These are phyloP conservation scores for Aporophyla nigra DNA, from an alignment of 2,888 invertebrate genomes.

Conservation along the genomic window DNA sequence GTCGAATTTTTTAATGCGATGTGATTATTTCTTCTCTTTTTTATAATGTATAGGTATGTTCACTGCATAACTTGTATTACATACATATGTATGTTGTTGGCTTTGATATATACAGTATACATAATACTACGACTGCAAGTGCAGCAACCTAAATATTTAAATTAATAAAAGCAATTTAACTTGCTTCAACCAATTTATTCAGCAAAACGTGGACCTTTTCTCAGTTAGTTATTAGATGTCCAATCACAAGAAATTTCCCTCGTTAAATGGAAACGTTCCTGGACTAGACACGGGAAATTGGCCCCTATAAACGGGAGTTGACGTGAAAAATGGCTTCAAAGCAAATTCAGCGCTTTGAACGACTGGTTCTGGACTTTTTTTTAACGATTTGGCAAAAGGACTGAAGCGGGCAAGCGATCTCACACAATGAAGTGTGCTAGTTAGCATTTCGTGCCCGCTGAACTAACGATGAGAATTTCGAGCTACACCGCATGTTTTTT, in stretches of 20 bases:
- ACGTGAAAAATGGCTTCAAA: conserved; percentile 65
- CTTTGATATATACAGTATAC: too few relatives aligned
- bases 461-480: conserved; percentile 42
- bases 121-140: too few relatives aligned
- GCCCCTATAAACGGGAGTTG: conserved; percentile 54
- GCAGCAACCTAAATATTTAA: too few relatives aligned
- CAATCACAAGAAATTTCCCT: conserved; percentile 33
- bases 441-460: conserved; percentile 53
- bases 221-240: not conserved
- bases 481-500: conserved; percentile 16
- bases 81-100: too few relatives aligned
- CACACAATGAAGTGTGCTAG: conserved; percentile 59
- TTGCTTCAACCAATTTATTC: not conserved
- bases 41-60: too few relatives aligned
- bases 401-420: conserved; percentile 46
- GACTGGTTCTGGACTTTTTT: conserved; percentile 63
- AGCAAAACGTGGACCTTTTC: not conserved
- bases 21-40: too few relatives aligned
- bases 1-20: too few relatives aligned
- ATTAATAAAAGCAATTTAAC: not conserved
- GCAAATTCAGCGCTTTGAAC: conserved; percentile 55
- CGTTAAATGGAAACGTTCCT: conserved; percentile 23
- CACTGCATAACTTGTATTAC: too few relatives aligned
- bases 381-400: conserved; percentile 60
- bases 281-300: conserved; percentile 59